phyloP scores from a whole-genome alignment of 2,888 invertebrate genomes.

The Eristalis arbustorum region DNA sequence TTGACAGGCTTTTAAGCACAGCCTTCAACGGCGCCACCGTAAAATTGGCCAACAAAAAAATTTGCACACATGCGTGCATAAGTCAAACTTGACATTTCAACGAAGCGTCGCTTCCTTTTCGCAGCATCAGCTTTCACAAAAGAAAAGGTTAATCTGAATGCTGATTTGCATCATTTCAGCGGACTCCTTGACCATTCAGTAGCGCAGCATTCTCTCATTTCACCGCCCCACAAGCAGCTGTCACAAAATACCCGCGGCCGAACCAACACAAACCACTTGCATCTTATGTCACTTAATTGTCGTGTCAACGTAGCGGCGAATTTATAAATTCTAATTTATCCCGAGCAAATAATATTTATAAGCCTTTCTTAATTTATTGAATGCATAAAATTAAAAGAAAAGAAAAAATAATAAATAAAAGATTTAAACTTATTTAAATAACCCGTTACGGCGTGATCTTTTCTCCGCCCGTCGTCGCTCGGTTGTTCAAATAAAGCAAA shows the following conservation, averaged over 20 bases:
- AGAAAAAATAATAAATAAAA: slow-evolving; percentile 8
- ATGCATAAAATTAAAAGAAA: slow-evolving; percentile 55
- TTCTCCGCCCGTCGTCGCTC: background rate
- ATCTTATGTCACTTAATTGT: slow-evolving; percentile 30
- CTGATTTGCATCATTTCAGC: background rate
- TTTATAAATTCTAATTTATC: slow-evolving; percentile 46
- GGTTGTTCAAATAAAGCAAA: background rate
- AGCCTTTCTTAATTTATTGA: slow-evolving; percentile 49
- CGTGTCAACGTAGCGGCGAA: slow-evolving; percentile 10
- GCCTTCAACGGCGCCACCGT: no score
- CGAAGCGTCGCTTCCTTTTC: background rate
- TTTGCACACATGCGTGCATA: background rate
- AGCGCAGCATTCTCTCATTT: background rate
- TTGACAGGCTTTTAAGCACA: no score
- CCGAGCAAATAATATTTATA: slow-evolving; percentile 35
- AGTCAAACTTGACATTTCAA: background rate
- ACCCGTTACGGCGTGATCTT: slow-evolving; percentile 28
- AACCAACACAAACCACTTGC: slow-evolving; percentile 8
- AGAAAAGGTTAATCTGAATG: background rate
- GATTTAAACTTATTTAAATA: slow-evolving; percentile 48
- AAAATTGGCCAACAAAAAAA: background rate
- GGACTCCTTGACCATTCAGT: background rate
- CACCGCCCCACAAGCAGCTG: background rate
- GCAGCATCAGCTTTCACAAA: background rate
- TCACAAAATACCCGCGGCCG: background rate